phyloP scores from a whole-genome alignment of 2,888 invertebrate genomes.

The Nemapogon koenigi region DNA sequence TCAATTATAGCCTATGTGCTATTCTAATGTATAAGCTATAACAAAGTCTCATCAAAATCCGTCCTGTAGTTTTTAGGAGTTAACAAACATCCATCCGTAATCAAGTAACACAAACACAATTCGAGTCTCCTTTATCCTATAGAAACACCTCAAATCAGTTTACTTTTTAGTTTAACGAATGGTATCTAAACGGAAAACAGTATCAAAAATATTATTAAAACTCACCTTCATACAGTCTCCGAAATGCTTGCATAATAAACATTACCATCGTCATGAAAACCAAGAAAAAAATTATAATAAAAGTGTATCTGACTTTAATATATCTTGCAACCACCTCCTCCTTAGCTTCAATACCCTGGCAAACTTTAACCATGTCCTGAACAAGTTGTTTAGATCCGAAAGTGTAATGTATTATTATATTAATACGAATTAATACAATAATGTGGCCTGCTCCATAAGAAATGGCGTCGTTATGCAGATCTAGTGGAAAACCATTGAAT shows the following conservation, averaged over 20 bases:
- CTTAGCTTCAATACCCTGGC: slow-evolving; percentile 29
- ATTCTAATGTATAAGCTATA: too few relatives aligned
- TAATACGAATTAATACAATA: slow-evolving; percentile 4
- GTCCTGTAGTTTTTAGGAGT: too few relatives aligned
- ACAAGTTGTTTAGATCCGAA: not conserved
- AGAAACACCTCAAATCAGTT: too few relatives aligned
- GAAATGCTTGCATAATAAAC: slow-evolving; percentile 41
- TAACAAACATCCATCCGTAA: too few relatives aligned
- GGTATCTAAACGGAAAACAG: too few relatives aligned
- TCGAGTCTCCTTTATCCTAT: too few relatives aligned
- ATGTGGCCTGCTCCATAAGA: not conserved
- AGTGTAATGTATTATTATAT: not conserved
- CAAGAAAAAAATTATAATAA: slow-evolving; percentile 27
- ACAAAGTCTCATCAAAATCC: too few relatives aligned
- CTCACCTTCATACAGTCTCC: slow-evolving; percentile 34
- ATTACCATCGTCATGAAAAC: slow-evolving; percentile 34
- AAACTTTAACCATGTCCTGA: slow-evolving; percentile 3
- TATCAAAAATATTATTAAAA: too few relatives aligned
- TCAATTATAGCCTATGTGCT: too few relatives aligned
- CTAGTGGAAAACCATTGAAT: slow-evolving; percentile 6
- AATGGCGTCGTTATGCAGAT: slow-evolving; percentile 10
- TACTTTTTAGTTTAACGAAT: too few relatives aligned
- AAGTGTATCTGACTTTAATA: slow-evolving; percentile 38
- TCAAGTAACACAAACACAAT: too few relatives aligned
- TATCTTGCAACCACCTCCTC: slow-evolving; percentile 32